These are phyloP conservation scores for Cepaea hortensis DNA, from an alignment of 2,888 invertebrate genomes.

Conservation along the genomic window DNA sequence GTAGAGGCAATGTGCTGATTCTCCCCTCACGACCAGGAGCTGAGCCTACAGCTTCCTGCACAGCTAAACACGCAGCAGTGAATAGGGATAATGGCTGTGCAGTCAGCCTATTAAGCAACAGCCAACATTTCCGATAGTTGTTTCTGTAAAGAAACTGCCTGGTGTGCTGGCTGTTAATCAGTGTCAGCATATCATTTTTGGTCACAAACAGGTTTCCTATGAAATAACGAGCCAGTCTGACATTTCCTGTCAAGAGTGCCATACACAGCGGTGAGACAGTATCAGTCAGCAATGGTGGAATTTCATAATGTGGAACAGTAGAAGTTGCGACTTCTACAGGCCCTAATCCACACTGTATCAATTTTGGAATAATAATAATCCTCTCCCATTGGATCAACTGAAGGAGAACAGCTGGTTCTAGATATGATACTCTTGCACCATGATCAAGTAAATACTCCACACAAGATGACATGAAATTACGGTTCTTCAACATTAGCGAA, in stretches of 20 bases:
- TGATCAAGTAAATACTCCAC: background rate
- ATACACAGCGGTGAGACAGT: background rate
- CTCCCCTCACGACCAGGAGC: background rate
- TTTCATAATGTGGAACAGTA: too few species aligned
- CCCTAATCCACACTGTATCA: background rate
- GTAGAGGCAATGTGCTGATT: background rate
- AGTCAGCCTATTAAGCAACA: background rate
- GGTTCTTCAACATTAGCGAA: background rate
- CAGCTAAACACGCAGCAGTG: background rate
- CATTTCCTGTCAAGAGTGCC: background rate
- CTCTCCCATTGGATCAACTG: background rate
- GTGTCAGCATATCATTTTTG: background rate
- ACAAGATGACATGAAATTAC: too few species aligned
- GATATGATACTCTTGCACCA: background rate
- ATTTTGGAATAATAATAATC: background rate
- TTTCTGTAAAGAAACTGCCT: background rate
- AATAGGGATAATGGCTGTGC: background rate
- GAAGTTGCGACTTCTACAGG: background rate
- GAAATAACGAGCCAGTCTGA: background rate
- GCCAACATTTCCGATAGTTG: background rate
- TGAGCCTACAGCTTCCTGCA: background rate
- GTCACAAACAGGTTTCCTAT: conserved; percentile 8
- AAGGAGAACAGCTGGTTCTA: background rate
- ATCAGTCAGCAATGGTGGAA: too few species aligned
- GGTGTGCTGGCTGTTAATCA: background rate